These are phyloP conservation scores for Beaufortia kweichowensis DNA, from an alignment of 2,113 vertebrate genomes.

Conservation along the genomic window DNA sequence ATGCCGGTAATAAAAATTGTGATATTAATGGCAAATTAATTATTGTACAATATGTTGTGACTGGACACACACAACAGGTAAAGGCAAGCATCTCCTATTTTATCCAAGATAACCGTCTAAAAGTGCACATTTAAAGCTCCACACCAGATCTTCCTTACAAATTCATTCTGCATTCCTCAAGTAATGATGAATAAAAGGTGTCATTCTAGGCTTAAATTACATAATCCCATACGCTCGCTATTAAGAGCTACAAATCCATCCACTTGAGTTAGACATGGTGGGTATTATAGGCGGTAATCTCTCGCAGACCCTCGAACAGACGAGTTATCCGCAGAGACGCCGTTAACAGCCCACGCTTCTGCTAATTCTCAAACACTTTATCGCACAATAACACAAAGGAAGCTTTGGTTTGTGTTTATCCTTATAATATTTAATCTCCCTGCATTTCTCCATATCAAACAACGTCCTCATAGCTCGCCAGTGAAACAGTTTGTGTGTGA, in stretches of 20 bases:
- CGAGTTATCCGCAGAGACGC: slow-evolving; percentile 16
- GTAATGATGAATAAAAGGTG: slow-evolving; percentile 40
- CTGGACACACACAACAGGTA: background rate
- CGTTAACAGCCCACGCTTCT: background rate
- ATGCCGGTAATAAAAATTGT: too few relatives aligned
- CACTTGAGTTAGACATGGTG: slow-evolving; percentile 50
- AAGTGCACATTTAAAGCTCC: slow-evolving; percentile 5
- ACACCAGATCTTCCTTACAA: slow-evolving; percentile 12
- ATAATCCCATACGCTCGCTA: slow-evolving; percentile 32
- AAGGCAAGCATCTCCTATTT: slow-evolving; percentile 5
- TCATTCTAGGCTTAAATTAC: slow-evolving; percentile 45
- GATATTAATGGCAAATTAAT: background rate
- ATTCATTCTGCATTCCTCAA: slow-evolving; percentile 15
- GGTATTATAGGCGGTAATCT: slow-evolving; percentile 52
- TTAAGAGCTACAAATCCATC: slow-evolving; percentile 48
- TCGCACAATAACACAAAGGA: background rate
- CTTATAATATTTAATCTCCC: background rate
- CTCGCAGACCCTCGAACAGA: slow-evolving; percentile 1
- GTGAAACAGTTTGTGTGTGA: slow-evolving; percentile 59
- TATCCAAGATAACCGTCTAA: slow-evolving; percentile 1
- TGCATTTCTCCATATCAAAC: slow-evolving; percentile 52
- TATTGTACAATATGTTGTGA: background rate
- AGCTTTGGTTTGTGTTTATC: background rate
- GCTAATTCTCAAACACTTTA: slow-evolving; percentile 1
- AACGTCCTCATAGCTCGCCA: slow-evolving; percentile 61